Conservation (phyloP, 1,140 invertebrate species). For the Leptinotarsa texana region DNA sequence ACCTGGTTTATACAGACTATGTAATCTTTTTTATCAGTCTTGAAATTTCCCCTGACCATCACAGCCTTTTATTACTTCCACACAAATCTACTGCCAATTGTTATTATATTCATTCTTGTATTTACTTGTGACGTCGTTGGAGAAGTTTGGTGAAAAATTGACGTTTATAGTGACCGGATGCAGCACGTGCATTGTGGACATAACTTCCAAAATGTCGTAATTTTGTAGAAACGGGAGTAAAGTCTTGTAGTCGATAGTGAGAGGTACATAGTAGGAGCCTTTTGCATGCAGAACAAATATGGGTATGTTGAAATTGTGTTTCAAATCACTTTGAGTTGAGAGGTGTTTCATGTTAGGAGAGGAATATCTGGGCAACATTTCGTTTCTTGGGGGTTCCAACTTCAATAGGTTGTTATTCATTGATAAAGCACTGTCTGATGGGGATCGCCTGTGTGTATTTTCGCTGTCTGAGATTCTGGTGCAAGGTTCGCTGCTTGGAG, state of each 20-base stretch:
- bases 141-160: slow-evolving; percentile 64
- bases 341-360: slow-evolving; percentile 27
- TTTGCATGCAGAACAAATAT: slow-evolving; percentile 82
- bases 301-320: slow-evolving; percentile 64
- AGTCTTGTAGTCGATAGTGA: slow-evolving; percentile 80
- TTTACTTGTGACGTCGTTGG: slow-evolving; percentile 30
- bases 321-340: neutral
- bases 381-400: slow-evolving; percentile 28
- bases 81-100: slow-evolving; percentile 34
- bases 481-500: slow-evolving; percentile 48
- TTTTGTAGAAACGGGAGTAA: slow-evolving; percentile 72
- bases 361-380: slow-evolving; percentile 40
- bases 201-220: slow-evolving; percentile 61
- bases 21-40: slow-evolving; percentile 41
- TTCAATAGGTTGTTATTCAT: slow-evolving; percentile 31
- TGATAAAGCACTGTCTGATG: slow-evolving; percentile 37
- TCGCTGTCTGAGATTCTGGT: slow-evolving; percentile 48
- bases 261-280: slow-evolving; percentile 88
- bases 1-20: slow-evolving; percentile 20
- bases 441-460: slow-evolving; percentile 28
- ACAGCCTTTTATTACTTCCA: slow-evolving; percentile 41
- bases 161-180: slow-evolving; percentile 92
- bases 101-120: slow-evolving; percentile 41
- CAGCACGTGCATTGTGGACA: slow-evolving; percentile 66
- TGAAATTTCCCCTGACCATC: slow-evolving; percentile 46